Evolutionary conservation across 2,113 vertebrate species (phyloP).

Genomic region (Hippocampus mohnikei): DNA sequence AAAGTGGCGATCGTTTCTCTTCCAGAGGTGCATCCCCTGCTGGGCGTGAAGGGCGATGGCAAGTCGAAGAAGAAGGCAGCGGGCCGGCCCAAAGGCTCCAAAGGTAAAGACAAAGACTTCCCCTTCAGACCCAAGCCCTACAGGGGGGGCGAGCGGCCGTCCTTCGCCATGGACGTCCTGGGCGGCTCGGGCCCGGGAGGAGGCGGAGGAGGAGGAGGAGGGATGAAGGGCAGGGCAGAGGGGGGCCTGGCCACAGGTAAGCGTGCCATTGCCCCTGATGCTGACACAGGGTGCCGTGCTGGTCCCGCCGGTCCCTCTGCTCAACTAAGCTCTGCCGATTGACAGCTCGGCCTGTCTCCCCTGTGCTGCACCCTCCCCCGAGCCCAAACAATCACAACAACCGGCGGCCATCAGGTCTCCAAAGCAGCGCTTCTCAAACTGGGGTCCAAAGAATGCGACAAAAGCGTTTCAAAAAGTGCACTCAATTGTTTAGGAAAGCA

Average conservation of each 20-base stretch:
- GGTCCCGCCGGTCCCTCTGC: constrained; percentile 60
- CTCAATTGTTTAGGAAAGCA: too few species aligned
- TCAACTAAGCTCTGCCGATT: constrained; percentile 35
- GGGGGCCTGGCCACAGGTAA: constrained; percentile 94
- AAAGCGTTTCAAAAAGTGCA: too few species aligned
- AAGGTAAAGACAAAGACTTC: constrained; percentile 99
- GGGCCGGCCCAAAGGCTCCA: constrained; percentile 97
- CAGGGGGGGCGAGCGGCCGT: constrained; percentile 93
- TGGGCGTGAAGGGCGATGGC: constrained; percentile 97
- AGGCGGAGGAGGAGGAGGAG: constrained; percentile 74
- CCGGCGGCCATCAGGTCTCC: not conserved
- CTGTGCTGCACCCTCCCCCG: constrained; percentile 19
- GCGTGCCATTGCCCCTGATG: constrained; percentile 62
- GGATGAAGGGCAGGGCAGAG: constrained; percentile 92
- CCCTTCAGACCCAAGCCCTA: constrained; percentile 95
- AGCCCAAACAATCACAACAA: not conserved
- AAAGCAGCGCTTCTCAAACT: not conserved
- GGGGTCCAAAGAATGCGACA: not conserved
- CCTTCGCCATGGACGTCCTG: constrained; percentile 81
- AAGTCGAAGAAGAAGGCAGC: constrained; percentile 99
- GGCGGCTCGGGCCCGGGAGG: constrained; percentile 58
- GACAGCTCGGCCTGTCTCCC: constrained; percentile 27
- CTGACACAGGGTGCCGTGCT: constrained; percentile 60
- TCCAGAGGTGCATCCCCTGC: constrained; percentile 93
- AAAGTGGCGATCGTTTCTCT: not conserved